Base-by-base conservation (phyloP, 92 coral and sea anemone genomes). In the Porites divaricata region DNA sequence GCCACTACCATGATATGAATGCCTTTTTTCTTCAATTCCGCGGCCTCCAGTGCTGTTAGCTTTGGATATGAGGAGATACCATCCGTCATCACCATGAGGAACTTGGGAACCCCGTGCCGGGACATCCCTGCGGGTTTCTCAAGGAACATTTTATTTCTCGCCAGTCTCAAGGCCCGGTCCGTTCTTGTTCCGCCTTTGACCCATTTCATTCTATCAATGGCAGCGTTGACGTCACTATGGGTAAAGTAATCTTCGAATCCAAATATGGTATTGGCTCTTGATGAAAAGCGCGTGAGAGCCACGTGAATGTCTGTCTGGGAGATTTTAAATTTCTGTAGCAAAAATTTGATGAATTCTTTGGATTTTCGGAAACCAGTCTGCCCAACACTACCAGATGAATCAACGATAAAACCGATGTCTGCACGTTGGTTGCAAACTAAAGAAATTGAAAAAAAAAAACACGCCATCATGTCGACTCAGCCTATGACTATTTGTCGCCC, bases 381-480 rank as follows among this genome's bases (percentile, higher is more conserved):
- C 17, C 76, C 65, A 74, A 93, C 91, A 53, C 97, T 93, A 6
- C 86, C 86, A 1, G 97, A 93, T 4, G 95, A 91, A 63, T 93
- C 97, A 9, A 93, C 74, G 49, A 86, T 85, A 61, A 93, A 91
- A 4, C 87, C 97, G 48, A 93, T 85, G 71, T 93, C 97, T 8
- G 94, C 89, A 26, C 97, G 87, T 62, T 89, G 91, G 57, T 86
- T 90, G 81, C 97, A 93, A 91, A 93, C 97, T 93, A 59, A 53
- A 49, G 74, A 54, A 69, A 61, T n/a, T 1, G 2, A 8, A 75
- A 53, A 20, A 2, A 11, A 11, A 41, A 12, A 14, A 15, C 8
- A 14, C 19, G 3, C 71, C 45, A 35, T 35, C 45, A 0, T 35
- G 45, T 35, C 45, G 4, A 35, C 45, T 35, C 45, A 35, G 45